Evolutionary conservation across 2,888 invertebrate genomes (phyloP), one percentile per base, ranked within the genome.

Genomic region (Athalia cordata): DNA sequence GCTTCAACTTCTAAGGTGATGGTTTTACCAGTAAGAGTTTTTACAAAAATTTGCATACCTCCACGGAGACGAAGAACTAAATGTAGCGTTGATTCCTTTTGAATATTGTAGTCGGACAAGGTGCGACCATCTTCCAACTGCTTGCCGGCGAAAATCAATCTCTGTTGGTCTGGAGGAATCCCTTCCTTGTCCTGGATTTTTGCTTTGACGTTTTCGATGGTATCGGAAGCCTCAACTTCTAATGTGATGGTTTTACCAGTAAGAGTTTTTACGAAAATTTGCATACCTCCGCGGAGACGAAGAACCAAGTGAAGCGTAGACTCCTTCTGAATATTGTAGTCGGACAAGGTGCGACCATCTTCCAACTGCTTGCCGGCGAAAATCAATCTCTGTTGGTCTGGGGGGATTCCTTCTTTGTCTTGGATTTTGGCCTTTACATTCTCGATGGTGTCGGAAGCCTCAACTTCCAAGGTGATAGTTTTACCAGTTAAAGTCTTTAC

Each of bases 281-380:
- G 85, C 86, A 86, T 86, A 0, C 85, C 85, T 45, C 85, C 85
- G 1, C 85, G 79, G 0, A 85, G 80, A 0, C 85, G 78, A 0
- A 85, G 79, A 4, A 85, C 85, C 0, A 85, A 67, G 47, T 85
- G 85, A 0, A 85, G 79, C 0, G 85, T 85, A 0, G 85, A 86
- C 59, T 86, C 85, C 0, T 86, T 86, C 9, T 86, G 85, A 5
- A 86, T 86, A 2, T 86, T 86, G 1, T 86, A 86, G 5, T 86
- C 85, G 0, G 85, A 85, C 0, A 85, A 55, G 0, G 85, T 86
- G 0, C 86, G 83, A 0, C 86, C 86, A 70, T 86, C 85, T 55
- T 85, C 85, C 0, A 86, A 45, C 0, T 86, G 85, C 3, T 86
- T 86, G 0, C 85, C 85, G 29, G 29, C 29, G 2, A 29, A 29